These are phyloP conservation scores for Epiblema foenella DNA, from an alignment of 2,888 invertebrate species.

Conservation along the genomic window DNA sequence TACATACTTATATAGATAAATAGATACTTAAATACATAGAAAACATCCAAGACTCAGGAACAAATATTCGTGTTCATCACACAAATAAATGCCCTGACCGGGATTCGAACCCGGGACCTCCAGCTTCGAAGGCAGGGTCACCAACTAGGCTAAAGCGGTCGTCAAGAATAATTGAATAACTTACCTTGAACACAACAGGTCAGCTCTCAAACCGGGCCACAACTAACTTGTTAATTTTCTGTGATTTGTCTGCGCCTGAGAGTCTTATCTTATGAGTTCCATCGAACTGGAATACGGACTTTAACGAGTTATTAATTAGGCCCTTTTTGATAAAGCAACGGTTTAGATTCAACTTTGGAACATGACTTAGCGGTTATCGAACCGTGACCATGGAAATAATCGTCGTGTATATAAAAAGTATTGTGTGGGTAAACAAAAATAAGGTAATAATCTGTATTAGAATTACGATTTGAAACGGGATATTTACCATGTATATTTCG, in stretches of 20 bases:
- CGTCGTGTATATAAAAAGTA: background rate
- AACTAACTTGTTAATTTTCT: background rate
- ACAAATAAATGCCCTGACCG: too few species aligned
- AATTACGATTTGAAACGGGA: too few species aligned
- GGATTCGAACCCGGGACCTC: too few species aligned
- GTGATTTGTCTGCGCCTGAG: background rate
- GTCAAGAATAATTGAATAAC: background rate
- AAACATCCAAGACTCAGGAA: too few species aligned
- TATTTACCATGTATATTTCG: too few species aligned
- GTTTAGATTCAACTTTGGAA: background rate
- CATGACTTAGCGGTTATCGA: background rate
- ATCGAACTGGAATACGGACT: background rate
- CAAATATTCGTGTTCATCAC: too few species aligned
- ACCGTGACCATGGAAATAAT: slow-evolving; percentile 4
- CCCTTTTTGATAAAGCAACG: background rate
- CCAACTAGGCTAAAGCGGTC: too few species aligned
- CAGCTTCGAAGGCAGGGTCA: too few species aligned
- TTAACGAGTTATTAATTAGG: background rate
- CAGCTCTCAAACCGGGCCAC: background rate
- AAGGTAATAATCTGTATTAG: too few species aligned
- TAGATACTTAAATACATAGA: too few species aligned
- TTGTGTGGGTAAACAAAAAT: too few species aligned
- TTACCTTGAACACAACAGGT: slow-evolving; percentile 2
- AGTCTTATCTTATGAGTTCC: background rate
- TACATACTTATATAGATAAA: too few species aligned